phyloP scores from a whole-genome alignment of 2,888 invertebrate genomes.

The Lasioglossum vierecki region DNA sequence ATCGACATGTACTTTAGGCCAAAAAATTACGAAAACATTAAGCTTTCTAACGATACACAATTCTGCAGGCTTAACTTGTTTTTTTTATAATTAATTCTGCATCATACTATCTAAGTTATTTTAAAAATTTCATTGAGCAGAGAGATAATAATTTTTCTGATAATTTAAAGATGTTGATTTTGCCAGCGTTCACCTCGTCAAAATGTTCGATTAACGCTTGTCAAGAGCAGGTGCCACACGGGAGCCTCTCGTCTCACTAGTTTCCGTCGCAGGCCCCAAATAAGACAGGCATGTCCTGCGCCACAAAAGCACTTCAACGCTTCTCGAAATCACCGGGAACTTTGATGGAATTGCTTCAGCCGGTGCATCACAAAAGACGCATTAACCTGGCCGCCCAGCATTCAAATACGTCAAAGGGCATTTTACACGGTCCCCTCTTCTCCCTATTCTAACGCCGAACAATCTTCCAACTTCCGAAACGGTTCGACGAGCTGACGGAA shows the following conservation, averaged over 20 bases:
- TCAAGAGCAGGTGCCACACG: not conserved
- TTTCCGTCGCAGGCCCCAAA: not conserved
- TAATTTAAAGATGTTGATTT: too few species aligned
- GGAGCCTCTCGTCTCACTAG: not conserved
- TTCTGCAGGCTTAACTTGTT: too few species aligned
- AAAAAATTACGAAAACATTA: not conserved
- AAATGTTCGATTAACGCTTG: not conserved
- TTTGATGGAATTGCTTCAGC: conserved; percentile 12
- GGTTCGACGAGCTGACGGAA: conserved; percentile 13
- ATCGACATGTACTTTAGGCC: not conserved
- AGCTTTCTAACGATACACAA: not conserved
- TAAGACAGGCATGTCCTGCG: not conserved
- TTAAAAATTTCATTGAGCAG: too few species aligned
- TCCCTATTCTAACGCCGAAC: not conserved
- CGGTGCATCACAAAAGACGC: conserved; percentile 31
- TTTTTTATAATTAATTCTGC: too few species aligned
- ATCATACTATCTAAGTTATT: too few species aligned
- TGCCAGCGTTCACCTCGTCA: too few species aligned
- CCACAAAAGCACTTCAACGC: not conserved
- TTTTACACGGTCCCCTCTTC: not conserved
- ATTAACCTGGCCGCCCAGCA: conserved; percentile 13
- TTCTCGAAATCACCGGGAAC: conserved; percentile 12
- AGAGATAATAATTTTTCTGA: too few species aligned
- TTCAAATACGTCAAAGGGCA: conserved; percentile 8
- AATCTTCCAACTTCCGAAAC: conserved; percentile 11